Base-by-base conservation (phyloP, 2,113 vertebrate species). In the Osmerus mordax region DNA sequence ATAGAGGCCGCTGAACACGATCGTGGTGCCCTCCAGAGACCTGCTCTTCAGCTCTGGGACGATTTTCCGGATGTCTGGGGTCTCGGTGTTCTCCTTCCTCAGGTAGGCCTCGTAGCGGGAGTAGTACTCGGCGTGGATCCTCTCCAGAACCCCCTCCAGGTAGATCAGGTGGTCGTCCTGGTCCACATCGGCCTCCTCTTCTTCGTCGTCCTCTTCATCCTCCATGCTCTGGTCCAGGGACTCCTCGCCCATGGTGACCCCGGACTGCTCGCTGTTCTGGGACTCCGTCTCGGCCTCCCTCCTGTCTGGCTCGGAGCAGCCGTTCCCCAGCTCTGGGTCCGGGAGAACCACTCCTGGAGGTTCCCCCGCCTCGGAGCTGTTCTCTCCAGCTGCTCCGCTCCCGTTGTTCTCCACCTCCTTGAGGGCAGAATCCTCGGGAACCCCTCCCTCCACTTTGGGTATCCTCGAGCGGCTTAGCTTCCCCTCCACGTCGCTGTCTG, bases 191-290 rank as follows among this genome's bases (percentile, higher is more conserved):
- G 89, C 94, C 1, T 96, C 94, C 1, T 92, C 90, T 23, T 96
- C 94, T 0, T 94, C 94, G 23, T 90, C 87, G 18, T 87, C 87
- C 0, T 94, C 92, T 1, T 95, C 94, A 8, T 97, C 96, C 67
- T 95, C 97, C 89, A 96, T 91, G 28, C 95, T 97, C 89, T 98
- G 96, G 77, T 97, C 96, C 75, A 98, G 90, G 54, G 96, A 94
- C 86, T 98, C 92, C 19, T 97, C 92, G 0, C 95, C 96, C 73
- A 92, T 94, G 0, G 97, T 97, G 80, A 99, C 89, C 0, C 95
- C 96, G 0, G 97, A 98, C 65, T 96, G 96, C 69, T 98, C 95
- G 7, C 96, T 99, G 67, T 95, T 97, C 90, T 98, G 97, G 1
- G 97, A 99, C 74, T 98, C 96, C 0, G 96, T 98, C 87, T 99